Conservation (phyloP, 2,797 vertebrate genomes). For the Perodicticus potto region DNA sequence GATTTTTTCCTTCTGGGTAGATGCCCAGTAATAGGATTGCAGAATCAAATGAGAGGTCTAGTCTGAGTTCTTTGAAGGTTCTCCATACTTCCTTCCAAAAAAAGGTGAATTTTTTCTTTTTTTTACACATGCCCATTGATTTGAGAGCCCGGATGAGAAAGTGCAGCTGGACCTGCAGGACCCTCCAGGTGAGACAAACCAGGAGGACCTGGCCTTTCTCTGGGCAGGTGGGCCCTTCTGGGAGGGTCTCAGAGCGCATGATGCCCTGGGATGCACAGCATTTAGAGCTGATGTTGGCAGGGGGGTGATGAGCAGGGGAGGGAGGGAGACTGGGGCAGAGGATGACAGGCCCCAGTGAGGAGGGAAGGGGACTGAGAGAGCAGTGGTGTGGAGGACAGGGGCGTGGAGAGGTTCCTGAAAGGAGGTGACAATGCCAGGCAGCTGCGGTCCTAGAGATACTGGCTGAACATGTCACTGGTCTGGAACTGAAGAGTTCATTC, state of each 20-base stretch:
- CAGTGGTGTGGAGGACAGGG: not conserved
- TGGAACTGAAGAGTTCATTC: fast-evolving
- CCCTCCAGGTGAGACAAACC: not conserved
- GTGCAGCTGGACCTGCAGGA: not conserved
- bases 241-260: fast-evolving
- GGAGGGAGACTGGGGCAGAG: not conserved
- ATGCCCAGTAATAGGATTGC: no score
- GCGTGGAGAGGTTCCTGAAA: not conserved
- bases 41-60: no score
- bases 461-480: fast-evolving
- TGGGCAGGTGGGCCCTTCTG: not conserved
- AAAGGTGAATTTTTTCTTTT: not conserved
- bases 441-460: not conserved
- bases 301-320: not conserved
- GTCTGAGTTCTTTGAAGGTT: no score
- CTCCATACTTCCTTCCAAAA: no score
- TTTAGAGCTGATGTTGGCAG: not conserved
- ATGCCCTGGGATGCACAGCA: not conserved
- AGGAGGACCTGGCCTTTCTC: not conserved
- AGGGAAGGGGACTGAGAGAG: not conserved
- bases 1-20: no score
- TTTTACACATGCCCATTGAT: no score
- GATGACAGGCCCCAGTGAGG: not conserved
- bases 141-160: no score
- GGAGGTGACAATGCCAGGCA: fast-evolving